phyloP scores from a whole-genome alignment of 2,888 invertebrate species.

The Cantharis flavilabris region DNA sequence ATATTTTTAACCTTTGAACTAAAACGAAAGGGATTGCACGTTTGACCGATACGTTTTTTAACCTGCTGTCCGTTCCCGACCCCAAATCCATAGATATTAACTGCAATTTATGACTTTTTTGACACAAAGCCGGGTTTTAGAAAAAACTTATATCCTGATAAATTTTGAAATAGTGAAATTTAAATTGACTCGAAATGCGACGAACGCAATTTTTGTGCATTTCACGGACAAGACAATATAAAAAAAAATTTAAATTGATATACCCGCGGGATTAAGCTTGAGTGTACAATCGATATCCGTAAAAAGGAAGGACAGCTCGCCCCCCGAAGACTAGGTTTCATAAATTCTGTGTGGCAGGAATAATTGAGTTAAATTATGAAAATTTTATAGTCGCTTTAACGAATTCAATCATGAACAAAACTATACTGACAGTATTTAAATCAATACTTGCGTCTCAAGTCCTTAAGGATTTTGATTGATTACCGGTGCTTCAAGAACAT shows the following conservation, averaged over 20 bases:
- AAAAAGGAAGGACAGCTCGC: background rate
- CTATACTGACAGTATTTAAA: background rate
- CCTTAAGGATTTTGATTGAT: background rate
- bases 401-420: background rate
- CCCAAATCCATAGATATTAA: background rate
- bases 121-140: background rate
- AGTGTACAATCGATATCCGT: background rate
- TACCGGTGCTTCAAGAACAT: background rate
- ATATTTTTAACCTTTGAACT: background rate
- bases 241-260: background rate
- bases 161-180: background rate
- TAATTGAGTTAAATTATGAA: background rate
- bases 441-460: background rate
- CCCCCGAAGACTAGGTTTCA: background rate
- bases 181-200: background rate
- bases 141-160: background rate
- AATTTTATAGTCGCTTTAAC: background rate
- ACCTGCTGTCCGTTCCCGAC: background rate
- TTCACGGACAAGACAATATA: background rate
- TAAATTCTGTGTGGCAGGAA: background rate
- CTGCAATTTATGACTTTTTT: background rate
- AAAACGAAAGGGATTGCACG: background rate
- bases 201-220: background rate
- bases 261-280: background rate
- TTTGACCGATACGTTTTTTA: background rate